phyloP scores from a whole-genome alignment of 2,888 invertebrate genomes.

The Chelonus formosanus region DNA sequence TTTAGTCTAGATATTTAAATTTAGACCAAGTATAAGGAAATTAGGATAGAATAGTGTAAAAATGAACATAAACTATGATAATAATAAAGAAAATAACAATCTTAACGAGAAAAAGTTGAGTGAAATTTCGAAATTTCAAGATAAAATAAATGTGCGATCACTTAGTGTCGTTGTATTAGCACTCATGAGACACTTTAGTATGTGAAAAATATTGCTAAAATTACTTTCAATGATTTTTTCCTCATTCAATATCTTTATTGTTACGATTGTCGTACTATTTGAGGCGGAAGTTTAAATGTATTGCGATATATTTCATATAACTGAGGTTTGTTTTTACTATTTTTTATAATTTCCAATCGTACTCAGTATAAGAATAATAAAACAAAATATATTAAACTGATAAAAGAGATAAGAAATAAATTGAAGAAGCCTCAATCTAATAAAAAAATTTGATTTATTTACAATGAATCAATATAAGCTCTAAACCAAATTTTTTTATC shows the following conservation, averaged over 20 bases:
- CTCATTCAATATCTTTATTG: constrained; percentile 12
- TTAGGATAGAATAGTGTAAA: background rate
- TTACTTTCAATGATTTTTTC: constrained; percentile 4
- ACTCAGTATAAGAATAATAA: background rate
- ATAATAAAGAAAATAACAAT: background rate
- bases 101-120: no score
- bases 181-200: constrained; percentile 6
- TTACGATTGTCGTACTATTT: background rate
- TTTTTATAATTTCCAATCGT: no score
- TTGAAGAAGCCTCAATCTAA: background rate
- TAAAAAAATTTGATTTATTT: constrained; percentile 3
- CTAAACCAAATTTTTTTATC: constrained; percentile 19
- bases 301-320: no score
- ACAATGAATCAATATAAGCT: constrained; percentile 12
- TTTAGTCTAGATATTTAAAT: background rate
- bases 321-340: no score
- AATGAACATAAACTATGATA: background rate
- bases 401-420: background rate
- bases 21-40: background rate
- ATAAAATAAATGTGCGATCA: constrained; percentile 1
- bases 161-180: background rate
- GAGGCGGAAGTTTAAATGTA: background rate
- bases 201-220: background rate
- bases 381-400: background rate
- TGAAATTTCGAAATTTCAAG: no score